Evolutionary conservation across 23 tunicate species (phyloP).

Genomic region (Trididemnum miniatum): DNA sequence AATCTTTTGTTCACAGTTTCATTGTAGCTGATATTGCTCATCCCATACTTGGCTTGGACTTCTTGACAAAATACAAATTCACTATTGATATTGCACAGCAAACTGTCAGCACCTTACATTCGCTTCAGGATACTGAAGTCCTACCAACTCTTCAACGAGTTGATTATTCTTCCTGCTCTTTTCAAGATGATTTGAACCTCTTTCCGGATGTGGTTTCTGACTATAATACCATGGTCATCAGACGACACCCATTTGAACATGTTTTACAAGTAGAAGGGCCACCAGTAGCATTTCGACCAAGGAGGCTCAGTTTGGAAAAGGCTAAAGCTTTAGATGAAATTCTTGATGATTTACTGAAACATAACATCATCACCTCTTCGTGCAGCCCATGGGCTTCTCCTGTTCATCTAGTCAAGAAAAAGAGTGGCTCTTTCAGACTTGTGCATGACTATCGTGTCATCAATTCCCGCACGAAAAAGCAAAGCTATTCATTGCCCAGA

Average conservation of each 20-base stretch:
- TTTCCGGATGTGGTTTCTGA: slow-evolving; percentile 6
- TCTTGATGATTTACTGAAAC: slow-evolving; percentile 10
- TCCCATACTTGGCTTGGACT: slow-evolving; percentile 23
- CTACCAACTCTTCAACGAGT: neutral
- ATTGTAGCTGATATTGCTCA: neutral
- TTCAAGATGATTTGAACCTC: neutral
- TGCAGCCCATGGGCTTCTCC: slow-evolving; percentile 23
- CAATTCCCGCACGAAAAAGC: slow-evolving; percentile 4
- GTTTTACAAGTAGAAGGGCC: slow-evolving; percentile 21
- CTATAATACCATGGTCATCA: neutral
- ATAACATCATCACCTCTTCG: slow-evolving; percentile 6
- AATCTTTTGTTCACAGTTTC: neutral
- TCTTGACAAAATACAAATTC: neutral
- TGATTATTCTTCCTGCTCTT: slow-evolving; percentile 1
- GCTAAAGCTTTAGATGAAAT: neutral
- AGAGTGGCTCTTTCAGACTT: neutral
- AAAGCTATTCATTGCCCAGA: slow-evolving; percentile 7
- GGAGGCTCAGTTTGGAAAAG: slow-evolving; percentile 4
- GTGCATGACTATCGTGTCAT: slow-evolving; percentile 3
- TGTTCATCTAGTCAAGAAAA: slow-evolving; percentile 15
- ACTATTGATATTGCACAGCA: neutral
- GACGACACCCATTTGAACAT: slow-evolving; percentile 3
- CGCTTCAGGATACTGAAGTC: neutral
- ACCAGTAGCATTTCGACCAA: neutral
- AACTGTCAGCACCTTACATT: neutral